Percentiles rank a stretch among this genome's conserved stretches.
These are phyloP conservation scores for Petrocephalus schoutedeni DNA, from an alignment of 2,797 vertebrate species.

Conservation along the genomic window DNA sequence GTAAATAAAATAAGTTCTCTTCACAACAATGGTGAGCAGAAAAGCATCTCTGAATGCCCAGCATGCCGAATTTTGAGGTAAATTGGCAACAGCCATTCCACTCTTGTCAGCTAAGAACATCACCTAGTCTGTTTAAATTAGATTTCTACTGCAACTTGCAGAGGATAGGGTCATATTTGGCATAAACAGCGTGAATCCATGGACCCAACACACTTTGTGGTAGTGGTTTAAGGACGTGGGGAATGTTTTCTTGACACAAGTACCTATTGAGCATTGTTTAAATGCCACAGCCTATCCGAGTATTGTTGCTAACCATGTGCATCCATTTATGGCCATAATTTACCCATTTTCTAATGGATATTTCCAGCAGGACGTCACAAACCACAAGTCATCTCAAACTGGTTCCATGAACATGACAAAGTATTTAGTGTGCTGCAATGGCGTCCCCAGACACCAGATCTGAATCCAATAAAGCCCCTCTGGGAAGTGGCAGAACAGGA, in stretches of 20 bases:
- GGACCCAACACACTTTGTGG: background rate
- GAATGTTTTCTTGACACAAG: conserved; percentile 6
- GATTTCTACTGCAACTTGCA: background rate
- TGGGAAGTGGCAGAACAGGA: background rate
- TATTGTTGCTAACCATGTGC: background rate
- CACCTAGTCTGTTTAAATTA: background rate
- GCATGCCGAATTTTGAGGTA: background rate
- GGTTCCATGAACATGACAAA: background rate
- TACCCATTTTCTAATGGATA: conserved; percentile 1
- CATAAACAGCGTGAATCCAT: background rate
- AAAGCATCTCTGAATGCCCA: background rate
- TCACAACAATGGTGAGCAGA: background rate
- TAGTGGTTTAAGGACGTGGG: background rate
- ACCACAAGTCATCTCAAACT: conserved; percentile 2
- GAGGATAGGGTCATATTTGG: background rate
- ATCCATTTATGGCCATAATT: conserved; percentile 2
- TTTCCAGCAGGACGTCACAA: background rate
- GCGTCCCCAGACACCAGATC: background rate
- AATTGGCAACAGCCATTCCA: background rate
- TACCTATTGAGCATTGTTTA: background rate
- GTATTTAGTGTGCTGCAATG: background rate
- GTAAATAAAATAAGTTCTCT: background rate
- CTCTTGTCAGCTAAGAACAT: background rate
- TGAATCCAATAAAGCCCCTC: background rate
- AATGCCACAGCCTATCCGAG: background rate